Evolutionary conservation across 2,113 vertebrate species (phyloP), one percentile per base, ranked within the genome.

Genomic region (Myiopsitta monachus): DNA sequence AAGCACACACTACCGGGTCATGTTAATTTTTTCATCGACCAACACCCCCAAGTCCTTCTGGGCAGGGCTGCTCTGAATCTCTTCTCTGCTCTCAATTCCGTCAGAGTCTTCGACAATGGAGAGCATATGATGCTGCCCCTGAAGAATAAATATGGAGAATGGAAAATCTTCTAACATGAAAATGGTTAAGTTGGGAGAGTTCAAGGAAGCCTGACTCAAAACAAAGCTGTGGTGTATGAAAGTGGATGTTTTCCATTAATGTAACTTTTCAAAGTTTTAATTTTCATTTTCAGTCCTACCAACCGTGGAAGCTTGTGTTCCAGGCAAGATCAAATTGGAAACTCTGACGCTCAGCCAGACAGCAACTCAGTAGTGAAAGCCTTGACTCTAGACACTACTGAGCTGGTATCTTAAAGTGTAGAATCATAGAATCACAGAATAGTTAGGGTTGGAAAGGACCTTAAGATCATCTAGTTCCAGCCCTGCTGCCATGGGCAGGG

Each of bases 231-330:
- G 69, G 54, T 76, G 67, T 66, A 43, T 46, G 28, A 77, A 47
- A 94, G 66, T 38, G 75, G 80, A 59, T 69, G 55, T 96, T 88
- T 93, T 87, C 85, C 78, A 87, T 88, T 96, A 95, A 89, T 76
- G 44, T n/a, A 93, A 61, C 88, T 82, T 90, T 74, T 88, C 66
- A 23, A 69, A 93, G 38, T 93, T 96, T 96, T 97, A 95, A 85
- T 97, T 95, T 91, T 74, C 14, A 10, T 82, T 94, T 92, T 93
- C 89, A 92, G 89, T 93, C 94, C 95, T 95, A 49, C 64, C 82
- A 89, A 89, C 74, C 96, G 67, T 95, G 95, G 97, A 96, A 96
- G 79, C 79, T 93, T 92, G 91, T 94, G 88, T 94, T 97, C 96
- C 57, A 92, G 74, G 75, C 92, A 88, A 87, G 81, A 92, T 96